Percentiles rank a stretch among this genome's conserved stretches.
Evolutionary conservation across 2,113 vertebrate genomes (phyloP).

Genomic region (Sebastes fasciatus): DNA sequence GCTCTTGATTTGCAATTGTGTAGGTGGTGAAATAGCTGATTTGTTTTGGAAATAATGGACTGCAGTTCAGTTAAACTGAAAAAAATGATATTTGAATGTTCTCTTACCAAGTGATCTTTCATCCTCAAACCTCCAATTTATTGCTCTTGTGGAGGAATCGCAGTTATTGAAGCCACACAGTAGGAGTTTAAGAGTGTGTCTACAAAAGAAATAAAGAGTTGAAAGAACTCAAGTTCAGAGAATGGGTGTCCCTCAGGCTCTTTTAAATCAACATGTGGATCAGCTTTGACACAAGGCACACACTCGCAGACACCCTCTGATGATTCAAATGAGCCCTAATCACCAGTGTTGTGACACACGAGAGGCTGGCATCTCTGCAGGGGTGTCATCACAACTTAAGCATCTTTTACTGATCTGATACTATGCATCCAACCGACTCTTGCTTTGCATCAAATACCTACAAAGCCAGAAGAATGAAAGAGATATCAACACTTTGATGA

Average conservation of each 20-base stretch:
- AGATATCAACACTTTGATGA: not conserved
- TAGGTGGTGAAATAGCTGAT: constrained; percentile 63
- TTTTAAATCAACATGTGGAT: constrained; percentile 35
- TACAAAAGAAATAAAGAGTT: constrained; percentile 3
- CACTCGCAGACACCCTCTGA: constrained; percentile 10
- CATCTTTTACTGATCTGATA: constrained; percentile 43
- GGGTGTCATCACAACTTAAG: constrained; percentile 67
- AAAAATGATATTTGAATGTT: constrained; percentile 23
- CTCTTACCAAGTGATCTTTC: constrained; percentile 32
- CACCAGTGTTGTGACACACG: constrained; percentile 62
- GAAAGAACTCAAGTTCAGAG: constrained; percentile 1
- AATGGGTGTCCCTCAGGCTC: not conserved
- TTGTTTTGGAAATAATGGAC: constrained; percentile 66
- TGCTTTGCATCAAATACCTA: constrained; percentile 7
- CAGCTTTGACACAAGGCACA: constrained; percentile 21
- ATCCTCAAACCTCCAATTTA: constrained; percentile 27
- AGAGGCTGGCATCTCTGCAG: constrained; percentile 62
- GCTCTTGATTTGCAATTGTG: constrained; percentile 60
- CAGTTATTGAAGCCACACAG: not conserved
- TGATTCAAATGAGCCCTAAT: constrained; percentile 56
- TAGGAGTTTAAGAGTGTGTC: constrained; percentile 5
- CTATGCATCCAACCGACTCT: constrained; percentile 8
- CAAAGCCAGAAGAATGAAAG: constrained; percentile 27
- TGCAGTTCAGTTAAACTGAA: constrained; percentile 29
- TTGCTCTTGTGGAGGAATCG: constrained; percentile 1